Evolutionary conservation across 2,888 invertebrate genomes (phyloP).

Genomic region (Trissonchulus latispiculum): DNA sequence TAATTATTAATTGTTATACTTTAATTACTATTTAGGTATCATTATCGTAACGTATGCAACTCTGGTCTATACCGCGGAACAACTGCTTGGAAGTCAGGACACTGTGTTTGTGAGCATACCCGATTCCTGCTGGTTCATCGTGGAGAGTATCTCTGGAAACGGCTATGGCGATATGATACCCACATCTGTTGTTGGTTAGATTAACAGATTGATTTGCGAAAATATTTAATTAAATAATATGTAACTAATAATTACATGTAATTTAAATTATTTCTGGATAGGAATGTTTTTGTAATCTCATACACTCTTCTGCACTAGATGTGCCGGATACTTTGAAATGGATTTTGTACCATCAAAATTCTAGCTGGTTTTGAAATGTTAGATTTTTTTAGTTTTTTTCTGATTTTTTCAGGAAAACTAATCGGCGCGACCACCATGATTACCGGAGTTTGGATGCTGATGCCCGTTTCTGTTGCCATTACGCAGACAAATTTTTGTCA

Average conservation of each 20-base stretch:
- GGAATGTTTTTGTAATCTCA: no score
- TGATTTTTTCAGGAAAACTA: not conserved
- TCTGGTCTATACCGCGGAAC: not conserved
- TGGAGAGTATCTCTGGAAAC: not conserved
- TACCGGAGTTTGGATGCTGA: not conserved
- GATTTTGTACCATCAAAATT: no score
- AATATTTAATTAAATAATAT: no score
- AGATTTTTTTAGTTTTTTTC: no score
- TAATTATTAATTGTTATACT: no score
- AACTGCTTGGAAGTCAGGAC: not conserved
- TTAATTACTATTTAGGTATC: no score
- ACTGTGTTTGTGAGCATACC: not conserved
- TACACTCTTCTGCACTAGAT: no score
- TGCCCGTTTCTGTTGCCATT: not conserved
- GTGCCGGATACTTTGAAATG: no score
- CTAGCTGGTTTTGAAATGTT: no score
- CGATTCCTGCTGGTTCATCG: not conserved
- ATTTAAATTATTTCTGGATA: no score
- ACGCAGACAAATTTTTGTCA: not conserved
- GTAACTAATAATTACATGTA: no score
- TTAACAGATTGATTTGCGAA: no score
- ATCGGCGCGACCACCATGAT: not conserved
- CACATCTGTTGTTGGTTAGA: not conserved
- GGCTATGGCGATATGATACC: not conserved
- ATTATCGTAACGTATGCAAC: not conserved